These are phyloP conservation scores for Pangasianodon gigas DNA, from an alignment of 2,113 vertebrate genomes.

Conservation along the genomic window DNA sequence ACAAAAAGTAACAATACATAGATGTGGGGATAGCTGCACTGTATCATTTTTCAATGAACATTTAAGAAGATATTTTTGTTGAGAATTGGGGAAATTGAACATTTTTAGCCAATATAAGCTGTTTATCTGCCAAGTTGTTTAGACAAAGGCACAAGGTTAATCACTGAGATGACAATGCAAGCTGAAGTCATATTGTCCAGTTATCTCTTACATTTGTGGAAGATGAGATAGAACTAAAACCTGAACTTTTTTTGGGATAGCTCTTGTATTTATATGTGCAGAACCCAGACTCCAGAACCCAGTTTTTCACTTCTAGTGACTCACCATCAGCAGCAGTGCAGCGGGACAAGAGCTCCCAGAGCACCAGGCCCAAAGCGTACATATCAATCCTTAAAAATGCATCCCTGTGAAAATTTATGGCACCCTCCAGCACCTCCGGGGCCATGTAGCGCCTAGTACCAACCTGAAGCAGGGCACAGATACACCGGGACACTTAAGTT, in stretches of 20 bases:
- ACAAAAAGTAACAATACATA: neutral
- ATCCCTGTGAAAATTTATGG: constrained; percentile 97
- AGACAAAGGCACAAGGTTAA: neutral
- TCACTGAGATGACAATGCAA: neutral
- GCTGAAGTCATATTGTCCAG: neutral
- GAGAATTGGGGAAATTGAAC: neutral
- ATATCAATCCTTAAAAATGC: constrained; percentile 97
- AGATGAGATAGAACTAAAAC: neutral
- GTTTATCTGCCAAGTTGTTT: neutral
- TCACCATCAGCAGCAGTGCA: constrained; percentile 89
- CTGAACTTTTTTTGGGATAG: neutral
- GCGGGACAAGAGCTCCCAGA: constrained; percentile 94
- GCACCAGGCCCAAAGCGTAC: constrained; percentile 94
- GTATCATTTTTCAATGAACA: neutral
- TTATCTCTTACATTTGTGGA: neutral
- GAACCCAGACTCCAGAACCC: neutral
- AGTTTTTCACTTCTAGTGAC: constrained; percentile 47
- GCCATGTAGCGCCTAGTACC: constrained; percentile 98
- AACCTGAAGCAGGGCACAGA: constrained; percentile 73
- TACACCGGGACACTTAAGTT: neutral
- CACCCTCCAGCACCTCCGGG: constrained; percentile 96
- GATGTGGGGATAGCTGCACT: neutral
- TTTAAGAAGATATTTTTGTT: neutral
- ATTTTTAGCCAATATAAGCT: neutral
- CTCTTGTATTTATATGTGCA: neutral